These are phyloP conservation scores for Triplophysa dalaica DNA, from an alignment of 2,113 vertebrate species.

Conservation along the genomic window DNA sequence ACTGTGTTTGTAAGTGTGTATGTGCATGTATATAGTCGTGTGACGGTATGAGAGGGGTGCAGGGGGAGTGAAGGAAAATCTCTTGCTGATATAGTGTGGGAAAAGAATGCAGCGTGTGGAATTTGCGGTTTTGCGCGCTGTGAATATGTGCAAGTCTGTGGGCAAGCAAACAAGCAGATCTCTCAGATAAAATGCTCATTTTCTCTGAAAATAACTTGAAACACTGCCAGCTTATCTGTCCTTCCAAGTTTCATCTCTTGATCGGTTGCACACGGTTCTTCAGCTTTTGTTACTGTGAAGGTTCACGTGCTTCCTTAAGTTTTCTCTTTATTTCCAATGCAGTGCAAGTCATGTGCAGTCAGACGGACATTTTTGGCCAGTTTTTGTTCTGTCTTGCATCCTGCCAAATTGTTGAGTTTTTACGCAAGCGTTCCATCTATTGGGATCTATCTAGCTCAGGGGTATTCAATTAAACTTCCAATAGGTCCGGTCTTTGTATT, in stretches of 20 bases:
- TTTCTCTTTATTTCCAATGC: background rate
- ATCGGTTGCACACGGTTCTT: background rate
- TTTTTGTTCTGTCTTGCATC: background rate
- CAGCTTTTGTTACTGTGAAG: background rate
- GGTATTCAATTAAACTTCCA: no score
- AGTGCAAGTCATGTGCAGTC: background rate
- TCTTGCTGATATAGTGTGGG: slow-evolving; percentile 29
- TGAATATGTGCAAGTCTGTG: slow-evolving; percentile 13
- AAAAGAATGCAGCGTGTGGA: slow-evolving; percentile 8
- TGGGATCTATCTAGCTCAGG: no score
- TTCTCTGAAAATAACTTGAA: slow-evolving; percentile 18
- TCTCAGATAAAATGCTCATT: background rate
- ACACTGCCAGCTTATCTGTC: background rate
- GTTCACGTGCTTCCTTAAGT: background rate
- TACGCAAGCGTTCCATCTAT: no score
- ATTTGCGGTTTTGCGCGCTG: slow-evolving; percentile 11
- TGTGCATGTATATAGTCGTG: background rate
- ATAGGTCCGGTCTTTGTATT: no score
- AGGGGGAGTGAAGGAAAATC: background rate
- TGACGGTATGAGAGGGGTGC: background rate
- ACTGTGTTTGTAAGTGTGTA: background rate
- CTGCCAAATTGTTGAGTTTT: no score
- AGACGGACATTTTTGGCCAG: no score
- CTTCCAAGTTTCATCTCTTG: slow-evolving; percentile 14
- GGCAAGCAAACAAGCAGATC: slow-evolving; percentile 24